Evolutionary conservation across 2,113 vertebrate genomes (phyloP), one percentile per base, ranked within the genome.

Genomic region (Ranitomeya variabilis): DNA sequence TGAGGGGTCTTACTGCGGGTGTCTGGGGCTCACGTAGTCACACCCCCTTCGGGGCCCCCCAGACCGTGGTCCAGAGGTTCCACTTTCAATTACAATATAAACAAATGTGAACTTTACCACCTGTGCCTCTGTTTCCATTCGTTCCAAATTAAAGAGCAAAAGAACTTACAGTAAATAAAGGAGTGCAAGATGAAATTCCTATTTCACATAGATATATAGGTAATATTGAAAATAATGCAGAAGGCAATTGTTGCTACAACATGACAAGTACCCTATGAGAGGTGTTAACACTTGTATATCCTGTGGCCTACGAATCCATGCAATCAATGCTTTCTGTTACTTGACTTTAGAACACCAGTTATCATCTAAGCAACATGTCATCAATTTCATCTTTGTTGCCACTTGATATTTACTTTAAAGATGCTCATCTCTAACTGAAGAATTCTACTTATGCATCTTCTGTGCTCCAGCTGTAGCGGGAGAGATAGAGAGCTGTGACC

Each of bases 391-490:
- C 51, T 92, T 91, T 90, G 23, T 64, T 91, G 14, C 8, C 23
- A 7, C 31, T 87, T 79, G 26, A 85, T 90, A 80, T 90, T 76
- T 26, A 19, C 66, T 87, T 87, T 88, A 19, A 79, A 90, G 4
- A 57, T 21, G 0, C 87, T 80, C 18, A 79, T 80, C 6, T 90
- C 26, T 16, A 80, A 0, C 0, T 23, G 55, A 77, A 87, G 73
- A 55, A 0, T 15, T 0, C 0, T 31, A 90, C 83, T 90, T 74
- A 57, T 83, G 11, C 71, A 85, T 91, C 76, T 67, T 45, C 73
- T 80, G 37, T 84, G 52, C 67, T 91, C 80, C 83, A 90, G 57
- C 78, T 91, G 83, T 64, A 80, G 64, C 86, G 86, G 80, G 77
- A 89, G 31, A 86, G 74, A 86, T 83, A 7, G 10, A 69, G 73